A percentile compares a stretch with the other conserved stretches of the same genome.
These are phyloP conservation scores for Epinephelus malabaricus DNA, from an alignment of 2,797 vertebrate genomes.

Conservation along the genomic window DNA sequence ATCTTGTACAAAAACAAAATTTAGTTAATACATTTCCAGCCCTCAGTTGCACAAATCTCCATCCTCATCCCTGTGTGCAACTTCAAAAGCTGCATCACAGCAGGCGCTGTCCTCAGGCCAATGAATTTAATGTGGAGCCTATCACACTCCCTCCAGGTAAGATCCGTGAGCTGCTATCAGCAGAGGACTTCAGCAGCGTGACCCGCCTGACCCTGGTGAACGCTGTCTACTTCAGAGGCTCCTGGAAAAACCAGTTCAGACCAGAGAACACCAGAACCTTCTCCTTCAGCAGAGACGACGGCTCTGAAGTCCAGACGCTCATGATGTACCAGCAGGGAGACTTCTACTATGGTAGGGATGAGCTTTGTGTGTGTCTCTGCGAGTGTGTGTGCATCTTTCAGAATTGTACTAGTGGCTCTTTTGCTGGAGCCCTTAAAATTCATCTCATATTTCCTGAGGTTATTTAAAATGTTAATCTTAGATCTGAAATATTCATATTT, in stretches of 20 bases:
- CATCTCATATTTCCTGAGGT: constrained; percentile 51
- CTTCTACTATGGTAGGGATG: constrained; percentile 94
- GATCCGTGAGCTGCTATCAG: constrained; percentile 92
- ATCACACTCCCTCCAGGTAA: constrained; percentile 83
- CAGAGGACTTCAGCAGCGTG: constrained; percentile 91
- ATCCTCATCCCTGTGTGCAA: background rate
- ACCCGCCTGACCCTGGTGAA: constrained; percentile 94
- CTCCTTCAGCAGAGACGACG: constrained; percentile 97
- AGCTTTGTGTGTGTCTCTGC: background rate
- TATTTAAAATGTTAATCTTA: constrained; percentile 74
- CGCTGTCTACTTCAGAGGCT: constrained; percentile 97
- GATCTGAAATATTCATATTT: constrained; percentile 69
- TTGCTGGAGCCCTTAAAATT: constrained; percentile 42
- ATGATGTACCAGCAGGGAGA: constrained; percentile 99
- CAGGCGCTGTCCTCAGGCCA: background rate
- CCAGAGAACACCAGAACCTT: constrained; percentile 98
- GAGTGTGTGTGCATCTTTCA: background rate
- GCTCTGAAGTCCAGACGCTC: constrained; percentile 96
- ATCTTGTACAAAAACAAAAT: constrained; percentile 4
- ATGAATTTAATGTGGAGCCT: background rate
- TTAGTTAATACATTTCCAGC: background rate
- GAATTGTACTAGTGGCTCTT: constrained; percentile 14
- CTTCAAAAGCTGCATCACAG: constrained; percentile 26
- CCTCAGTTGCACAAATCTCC: background rate
- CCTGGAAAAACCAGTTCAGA: constrained; percentile 98